Evolutionary conservation across 2,888 invertebrate species (phyloP).

Genomic region (Ormyrus labotus): DNA sequence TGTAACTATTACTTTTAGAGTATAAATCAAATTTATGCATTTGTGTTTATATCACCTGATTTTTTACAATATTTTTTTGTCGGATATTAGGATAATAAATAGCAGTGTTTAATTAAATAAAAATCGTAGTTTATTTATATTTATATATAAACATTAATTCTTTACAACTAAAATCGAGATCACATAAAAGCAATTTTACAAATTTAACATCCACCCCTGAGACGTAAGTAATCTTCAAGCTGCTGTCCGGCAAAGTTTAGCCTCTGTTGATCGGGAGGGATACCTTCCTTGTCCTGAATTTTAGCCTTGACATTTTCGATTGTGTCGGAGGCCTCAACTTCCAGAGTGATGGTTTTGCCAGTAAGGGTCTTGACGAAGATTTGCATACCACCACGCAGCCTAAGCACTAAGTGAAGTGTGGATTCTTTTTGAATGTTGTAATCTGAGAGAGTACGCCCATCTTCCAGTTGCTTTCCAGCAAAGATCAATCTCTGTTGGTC

Average conservation of each 20-base stretch:
- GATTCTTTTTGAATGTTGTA: no score
- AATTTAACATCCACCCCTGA: slow-evolving; percentile 58
- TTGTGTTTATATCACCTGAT: neutral
- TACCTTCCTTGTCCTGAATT: no score
- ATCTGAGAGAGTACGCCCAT: no score
- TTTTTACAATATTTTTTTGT: neutral
- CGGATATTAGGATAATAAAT: neutral
- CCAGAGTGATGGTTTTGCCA: no score
- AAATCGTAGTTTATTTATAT: slow-evolving; percentile 30
- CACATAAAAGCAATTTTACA: slow-evolving; percentile 29
- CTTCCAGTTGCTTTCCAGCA: no score
- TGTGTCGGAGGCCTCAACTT: no score
- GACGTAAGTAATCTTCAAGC: slow-evolving; percentile 54
- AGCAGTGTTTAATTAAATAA: slow-evolving; percentile 17
- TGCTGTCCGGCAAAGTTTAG: slow-evolving; percentile 54
- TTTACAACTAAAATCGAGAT: slow-evolving; percentile 28
- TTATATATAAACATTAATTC: neutral
- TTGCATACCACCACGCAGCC: no score
- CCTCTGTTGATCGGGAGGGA: slow-evolving; percentile 47
- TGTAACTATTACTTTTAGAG: slow-evolving; percentile 13
- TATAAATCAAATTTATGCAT: neutral
- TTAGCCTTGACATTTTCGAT: no score
- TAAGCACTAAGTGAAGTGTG: no score
- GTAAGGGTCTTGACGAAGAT: no score
- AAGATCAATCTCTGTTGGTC: no score